These are phyloP conservation scores for Heteropelma amictum DNA, from an alignment of 2,888 invertebrate species.

Conservation along the genomic window DNA sequence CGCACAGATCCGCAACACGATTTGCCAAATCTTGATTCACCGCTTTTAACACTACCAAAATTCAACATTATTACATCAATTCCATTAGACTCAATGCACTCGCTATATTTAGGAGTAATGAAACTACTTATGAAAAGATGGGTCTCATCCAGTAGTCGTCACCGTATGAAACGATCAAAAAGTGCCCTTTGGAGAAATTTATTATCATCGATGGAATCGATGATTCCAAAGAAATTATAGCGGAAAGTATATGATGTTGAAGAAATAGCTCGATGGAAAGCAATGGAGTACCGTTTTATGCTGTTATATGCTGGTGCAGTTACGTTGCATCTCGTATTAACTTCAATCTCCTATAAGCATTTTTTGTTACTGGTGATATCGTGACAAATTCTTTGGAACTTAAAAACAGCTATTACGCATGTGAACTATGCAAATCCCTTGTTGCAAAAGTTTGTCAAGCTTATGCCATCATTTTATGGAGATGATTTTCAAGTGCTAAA, in stretches of 20 bases:
- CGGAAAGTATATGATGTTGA: constrained; percentile 53
- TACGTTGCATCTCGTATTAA: neutral
- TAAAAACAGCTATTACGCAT: neutral
- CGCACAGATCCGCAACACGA: constrained; percentile 27
- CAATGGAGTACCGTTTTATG: constrained; percentile 60
- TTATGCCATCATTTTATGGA: constrained; percentile 7
- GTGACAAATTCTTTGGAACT: neutral
- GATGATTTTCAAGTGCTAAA: neutral
- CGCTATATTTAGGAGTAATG: constrained; percentile 44
- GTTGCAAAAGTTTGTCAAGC: neutral
- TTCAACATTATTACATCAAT: constrained; percentile 34
- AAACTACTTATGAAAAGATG: constrained; percentile 44
- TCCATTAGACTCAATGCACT: constrained; percentile 45
- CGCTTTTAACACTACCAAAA: constrained; percentile 13
- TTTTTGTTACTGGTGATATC: neutral
- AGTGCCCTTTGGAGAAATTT: neutral
- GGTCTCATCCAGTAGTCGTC: neutral
- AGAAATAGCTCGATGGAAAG: constrained; percentile 57
- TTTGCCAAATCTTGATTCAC: constrained; percentile 4
- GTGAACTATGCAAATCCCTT: constrained; percentile 1
- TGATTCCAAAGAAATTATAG: constrained; percentile 58
- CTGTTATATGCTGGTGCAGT: constrained; percentile 23
- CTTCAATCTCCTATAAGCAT: neutral
- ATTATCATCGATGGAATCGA: neutral
- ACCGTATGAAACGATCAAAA: neutral